Evolutionary conservation across 1,140 invertebrate species (phyloP).

Genomic region (Drosophila micromelanica): DNA sequence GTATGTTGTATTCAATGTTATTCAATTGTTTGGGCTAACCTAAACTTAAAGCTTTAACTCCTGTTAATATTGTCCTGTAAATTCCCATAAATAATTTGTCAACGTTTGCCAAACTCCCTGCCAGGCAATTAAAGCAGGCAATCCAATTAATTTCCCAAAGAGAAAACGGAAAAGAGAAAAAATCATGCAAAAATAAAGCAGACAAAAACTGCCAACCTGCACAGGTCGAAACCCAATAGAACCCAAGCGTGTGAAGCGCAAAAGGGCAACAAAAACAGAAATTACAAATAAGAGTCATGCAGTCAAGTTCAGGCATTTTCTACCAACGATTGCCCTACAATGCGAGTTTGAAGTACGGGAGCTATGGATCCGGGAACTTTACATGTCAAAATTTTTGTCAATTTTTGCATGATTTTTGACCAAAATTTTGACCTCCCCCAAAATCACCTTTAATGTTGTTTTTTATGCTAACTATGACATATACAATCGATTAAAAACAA

Average conservation of each 20-base stretch:
- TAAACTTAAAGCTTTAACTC: slow-evolving; percentile 15
- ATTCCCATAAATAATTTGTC: slow-evolving; percentile 60
- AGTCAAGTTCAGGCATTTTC: not conserved
- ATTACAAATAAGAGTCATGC: slow-evolving; percentile 38
- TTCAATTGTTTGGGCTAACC: not conserved
- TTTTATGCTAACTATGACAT: no score
- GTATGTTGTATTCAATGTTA: slow-evolving; percentile 11
- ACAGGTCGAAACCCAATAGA: slow-evolving; percentile 61
- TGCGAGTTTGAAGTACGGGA: no score
- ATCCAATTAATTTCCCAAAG: slow-evolving; percentile 63
- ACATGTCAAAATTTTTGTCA: no score
- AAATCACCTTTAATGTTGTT: no score
- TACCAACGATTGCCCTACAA: slow-evolving; percentile 12
- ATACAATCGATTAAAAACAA: no score
- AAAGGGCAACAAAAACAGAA: slow-evolving; percentile 20
- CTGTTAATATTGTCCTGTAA: slow-evolving; percentile 24
- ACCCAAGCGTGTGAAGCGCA: slow-evolving; percentile 43
- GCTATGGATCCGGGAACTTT: no score
- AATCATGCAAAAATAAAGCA: slow-evolving; percentile 15
- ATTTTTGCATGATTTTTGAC: no score
- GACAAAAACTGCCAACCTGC: slow-evolving; percentile 22
- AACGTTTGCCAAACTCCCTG: slow-evolving; percentile 26
- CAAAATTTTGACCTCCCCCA: no score
- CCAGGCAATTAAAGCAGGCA: slow-evolving; percentile 60
- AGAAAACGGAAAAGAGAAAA: slow-evolving; percentile 6